A percentile compares a stretch with the other conserved stretches of the same genome.
Conservation (phyloP, 1,140 invertebrate species). For the Zaprionus africanus region DNA sequence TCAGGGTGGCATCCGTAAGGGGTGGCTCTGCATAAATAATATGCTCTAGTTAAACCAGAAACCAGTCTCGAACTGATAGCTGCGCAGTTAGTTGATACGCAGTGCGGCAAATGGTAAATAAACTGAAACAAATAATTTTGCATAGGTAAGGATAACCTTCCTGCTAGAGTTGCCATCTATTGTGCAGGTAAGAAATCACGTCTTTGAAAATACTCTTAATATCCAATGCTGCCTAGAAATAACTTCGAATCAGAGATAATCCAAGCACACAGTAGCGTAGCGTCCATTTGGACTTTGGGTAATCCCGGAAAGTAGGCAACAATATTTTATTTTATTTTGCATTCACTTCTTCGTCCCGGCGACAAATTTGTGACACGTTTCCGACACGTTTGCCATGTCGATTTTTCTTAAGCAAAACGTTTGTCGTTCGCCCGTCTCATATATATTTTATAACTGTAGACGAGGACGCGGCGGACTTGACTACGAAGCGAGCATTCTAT, state of each 20-base stretch:
- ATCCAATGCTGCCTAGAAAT: background rate
- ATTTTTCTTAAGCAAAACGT: constrained; percentile 78
- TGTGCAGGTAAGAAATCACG: background rate
- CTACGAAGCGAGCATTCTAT: constrained; percentile 48
- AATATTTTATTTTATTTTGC: constrained; percentile 44
- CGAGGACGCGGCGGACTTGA: constrained; percentile 5
- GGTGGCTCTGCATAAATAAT: constrained; percentile 5
- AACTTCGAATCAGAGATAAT: constrained; percentile 26
- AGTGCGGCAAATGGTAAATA: background rate
- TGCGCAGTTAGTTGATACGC: background rate
- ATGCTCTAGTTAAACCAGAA: background rate
- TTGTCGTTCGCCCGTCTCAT: constrained; percentile 69
- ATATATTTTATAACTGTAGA: constrained; percentile 79
- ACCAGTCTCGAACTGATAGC: background rate
- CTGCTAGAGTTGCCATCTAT: background rate
- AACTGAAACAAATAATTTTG: background rate
- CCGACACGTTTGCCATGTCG: constrained; percentile 78
- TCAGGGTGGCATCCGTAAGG: constrained; percentile 17
- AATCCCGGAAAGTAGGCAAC: constrained; percentile 74
- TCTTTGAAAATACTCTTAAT: background rate
- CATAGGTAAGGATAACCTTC: too few relatives aligned
- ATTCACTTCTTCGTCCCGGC: background rate
- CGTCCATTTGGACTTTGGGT: constrained; percentile 21
- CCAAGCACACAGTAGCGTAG: constrained; percentile 23
- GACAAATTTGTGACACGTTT: constrained; percentile 81